Evolutionary conservation across 2,888 invertebrate species (phyloP), one percentile per base, ranked within the genome.

Genomic region (Therioaphis trifolii): DNA sequence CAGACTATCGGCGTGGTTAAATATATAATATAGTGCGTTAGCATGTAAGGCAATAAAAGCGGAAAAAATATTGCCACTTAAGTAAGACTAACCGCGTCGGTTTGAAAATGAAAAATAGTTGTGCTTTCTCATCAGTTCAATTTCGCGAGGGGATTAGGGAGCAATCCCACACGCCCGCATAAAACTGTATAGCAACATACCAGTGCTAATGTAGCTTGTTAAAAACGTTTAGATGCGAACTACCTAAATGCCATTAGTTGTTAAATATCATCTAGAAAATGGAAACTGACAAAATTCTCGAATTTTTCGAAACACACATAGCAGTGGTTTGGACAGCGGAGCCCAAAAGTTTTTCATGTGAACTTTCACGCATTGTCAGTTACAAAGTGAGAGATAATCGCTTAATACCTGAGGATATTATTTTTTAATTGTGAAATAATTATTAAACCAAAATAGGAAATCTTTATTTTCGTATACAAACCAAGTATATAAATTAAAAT

Each of bases 21-120:
- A 75, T 40, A 74, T 55, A 18, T 21, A 3, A 55, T 55, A 75
- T 21, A 72, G 29, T 72, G n/a, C n/a, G 52, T 52, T 35, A 27
- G 27, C n/a, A 18, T 29, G 9, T 14, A 52, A 72, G 75, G 43
- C 24, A 27, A 75, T 74, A 75, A 58, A 77, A 66, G 29, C 11
- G 63, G 46, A 49, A 77, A 35, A 77, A 77, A 77, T 77, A 77
- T 77, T 21, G 35, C 63, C 66, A 77, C 77, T 58, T 75, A 75
- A 75, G 58, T 61, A 46, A 43, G 43, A 61, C 75, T 35, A 66
- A 77, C 35, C 49, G 18, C 77, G 49, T 29, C 35, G 63, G 63
- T 46, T 63, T 61, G 24, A 21, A 52, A 66, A 63, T 15, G 66
- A 77, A 66, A 77, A 77, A 77, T 66, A 77, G 76, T n/a, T 27